Conservation (phyloP, 2,113 vertebrate genomes). For the Chaenocephalus aceratus region DNA sequence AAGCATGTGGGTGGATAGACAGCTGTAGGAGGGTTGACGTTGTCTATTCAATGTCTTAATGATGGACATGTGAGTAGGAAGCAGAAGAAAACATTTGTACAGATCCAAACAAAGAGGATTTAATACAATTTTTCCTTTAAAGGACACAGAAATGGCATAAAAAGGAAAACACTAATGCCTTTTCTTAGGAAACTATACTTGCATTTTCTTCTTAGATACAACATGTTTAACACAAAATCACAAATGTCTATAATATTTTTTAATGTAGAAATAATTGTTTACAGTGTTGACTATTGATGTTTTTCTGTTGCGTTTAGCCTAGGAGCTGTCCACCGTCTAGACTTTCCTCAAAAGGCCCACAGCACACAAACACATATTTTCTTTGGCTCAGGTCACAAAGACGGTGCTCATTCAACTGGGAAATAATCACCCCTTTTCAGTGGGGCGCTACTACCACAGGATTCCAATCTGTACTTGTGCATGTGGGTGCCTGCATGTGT, state of each 20-base stretch:
- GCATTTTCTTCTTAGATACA: background rate
- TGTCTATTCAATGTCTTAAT: background rate
- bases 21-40: slow-evolving; percentile 13
- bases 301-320: background rate
- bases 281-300: background rate
- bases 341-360: background rate
- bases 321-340: background rate
- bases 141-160: background rate
- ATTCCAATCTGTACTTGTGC: slow-evolving; percentile 26
- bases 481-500: slow-evolving; percentile 36
- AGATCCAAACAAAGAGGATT: background rate
- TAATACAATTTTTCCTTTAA: slow-evolving; percentile 9
- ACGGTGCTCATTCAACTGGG: slow-evolving; percentile 35
- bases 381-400: slow-evolving; percentile 34
- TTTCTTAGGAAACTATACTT: background rate
- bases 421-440: slow-evolving; percentile 34
- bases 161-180: background rate
- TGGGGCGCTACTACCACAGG: slow-evolving; percentile 2
- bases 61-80: slow-evolving; percentile 31
- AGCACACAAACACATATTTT: slow-evolving; percentile 10
- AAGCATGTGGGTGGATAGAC: slow-evolving; percentile 24
- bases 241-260: background rate
- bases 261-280: background rate
- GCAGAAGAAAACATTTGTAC: background rate
- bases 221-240: background rate